phyloP scores from a whole-genome alignment of 2,113 vertebrate species.

The Greenwoodochromis staneri region DNA sequence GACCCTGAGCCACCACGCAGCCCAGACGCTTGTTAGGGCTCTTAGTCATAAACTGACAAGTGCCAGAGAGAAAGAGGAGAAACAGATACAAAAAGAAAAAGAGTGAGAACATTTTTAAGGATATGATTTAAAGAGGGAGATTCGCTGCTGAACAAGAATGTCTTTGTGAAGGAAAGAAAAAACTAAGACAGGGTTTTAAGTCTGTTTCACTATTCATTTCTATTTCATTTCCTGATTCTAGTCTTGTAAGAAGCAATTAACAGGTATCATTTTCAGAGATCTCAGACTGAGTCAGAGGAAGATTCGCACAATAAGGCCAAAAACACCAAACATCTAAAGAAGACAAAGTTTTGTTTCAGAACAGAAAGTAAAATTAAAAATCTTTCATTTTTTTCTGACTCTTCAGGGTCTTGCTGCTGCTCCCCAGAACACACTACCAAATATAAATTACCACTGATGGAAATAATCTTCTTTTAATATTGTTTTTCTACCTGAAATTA shows the following conservation, averaged over 20 bases:
- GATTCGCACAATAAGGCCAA: not conserved
- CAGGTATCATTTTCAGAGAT: not conserved
- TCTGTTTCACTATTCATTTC: not conserved
- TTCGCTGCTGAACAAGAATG: not conserved
- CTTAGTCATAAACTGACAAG: conserved; percentile 93
- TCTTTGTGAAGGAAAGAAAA: not conserved
- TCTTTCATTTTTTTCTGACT: not conserved
- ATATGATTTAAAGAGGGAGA: not conserved
- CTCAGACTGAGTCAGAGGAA: not conserved
- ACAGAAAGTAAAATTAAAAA: accelerated
- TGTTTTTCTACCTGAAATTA: no score
- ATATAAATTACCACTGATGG: not conserved
- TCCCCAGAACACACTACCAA: accelerated
- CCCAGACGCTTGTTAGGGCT: conserved; percentile 91
- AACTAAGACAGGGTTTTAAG: accelerated
- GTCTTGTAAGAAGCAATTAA: not conserved
- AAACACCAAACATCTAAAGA: accelerated
- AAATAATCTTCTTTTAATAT: no score
- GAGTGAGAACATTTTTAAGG: not conserved
- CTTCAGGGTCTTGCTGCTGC: accelerated
- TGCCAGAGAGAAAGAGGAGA: not conserved
- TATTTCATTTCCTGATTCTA: not conserved
- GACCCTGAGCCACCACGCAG: conserved; percentile 83
- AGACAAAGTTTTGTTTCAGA: not conserved
- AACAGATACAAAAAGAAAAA: not conserved